Conservation (phyloP, 2,797 vertebrate species). For the Petrocephalus schoutedeni region DNA sequence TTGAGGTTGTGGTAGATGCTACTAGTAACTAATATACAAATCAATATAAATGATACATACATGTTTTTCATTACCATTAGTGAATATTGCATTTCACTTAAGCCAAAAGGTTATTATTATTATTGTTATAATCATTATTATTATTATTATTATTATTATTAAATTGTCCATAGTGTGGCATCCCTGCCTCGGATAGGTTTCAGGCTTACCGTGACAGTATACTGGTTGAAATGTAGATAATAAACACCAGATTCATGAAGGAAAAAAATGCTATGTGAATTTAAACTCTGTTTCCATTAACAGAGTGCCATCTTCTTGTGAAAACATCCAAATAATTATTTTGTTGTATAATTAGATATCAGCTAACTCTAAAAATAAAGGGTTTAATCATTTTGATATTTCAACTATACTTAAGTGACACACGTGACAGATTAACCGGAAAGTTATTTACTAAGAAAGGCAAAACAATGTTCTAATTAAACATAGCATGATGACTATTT, state of each 20-base stretch:
- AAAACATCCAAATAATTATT: conserved; percentile 26
- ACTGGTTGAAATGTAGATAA: not conserved
- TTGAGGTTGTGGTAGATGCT: too few species aligned
- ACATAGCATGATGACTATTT: conserved; percentile 38
- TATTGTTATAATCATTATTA: not conserved
- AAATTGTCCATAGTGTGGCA: not conserved
- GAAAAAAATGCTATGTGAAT: not conserved
- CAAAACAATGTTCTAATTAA: conserved; percentile 42
- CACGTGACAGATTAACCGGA: conserved; percentile 35
- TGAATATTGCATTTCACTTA: too few species aligned
- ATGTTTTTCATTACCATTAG: too few species aligned
- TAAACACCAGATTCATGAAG: not conserved
- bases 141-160: not conserved
- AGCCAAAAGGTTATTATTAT: not conserved
- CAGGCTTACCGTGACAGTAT: not conserved
- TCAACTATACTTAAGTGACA: conserved; percentile 40
- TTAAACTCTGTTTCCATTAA: not conserved
- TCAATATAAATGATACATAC: too few species aligned
- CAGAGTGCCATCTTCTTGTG: not conserved
- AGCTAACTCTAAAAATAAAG: conserved; percentile 39
- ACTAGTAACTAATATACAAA: too few species aligned
- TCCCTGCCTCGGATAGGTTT: not conserved
- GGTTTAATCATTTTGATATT: conserved; percentile 39
- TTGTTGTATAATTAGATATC: conserved; percentile 39
- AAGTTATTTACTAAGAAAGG: conserved; percentile 39